Evolutionary conservation across 1,140 invertebrate species (phyloP), one percentile per base, ranked within the genome.

Genomic region (Aricia agestis): DNA sequence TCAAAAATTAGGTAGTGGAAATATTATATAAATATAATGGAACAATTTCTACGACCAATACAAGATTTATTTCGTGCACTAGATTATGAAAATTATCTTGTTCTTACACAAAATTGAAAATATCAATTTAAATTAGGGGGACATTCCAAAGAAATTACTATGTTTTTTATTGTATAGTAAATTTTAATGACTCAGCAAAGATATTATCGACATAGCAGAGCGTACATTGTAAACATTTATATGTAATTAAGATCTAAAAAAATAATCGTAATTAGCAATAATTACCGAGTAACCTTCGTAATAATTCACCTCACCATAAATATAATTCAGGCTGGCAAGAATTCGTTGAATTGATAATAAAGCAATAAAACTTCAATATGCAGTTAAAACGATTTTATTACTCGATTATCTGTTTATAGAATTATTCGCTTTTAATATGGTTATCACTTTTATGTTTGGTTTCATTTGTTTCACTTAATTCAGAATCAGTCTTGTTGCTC

Each of bases 261-360:
- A 63, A 25, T 19, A 63, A 63, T 52, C 13, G 45, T 19, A 63
- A 63, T 63, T 63, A 63, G 59, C 18, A 31, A 63, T 11, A 19
- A 63, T 63, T 63, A 63, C 59, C 18, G 59, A 19, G 5, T 19
- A 19, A 25, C 59, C 59, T 63, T 63, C 59, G 17, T 25, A 11
- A 63, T 19, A 63, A 63, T 63, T 63, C 18, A 63, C 17, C 59
- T 63, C 18, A 19, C 59, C 18, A 63, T 63, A 63, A 59, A 59
- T 59, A 59, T 59, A 59, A 59, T 59, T 59, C 58, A 19, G n/a
- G 17, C 18, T 59, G 58, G 18, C 58, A 59, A 7, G n/a, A 59
- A 18, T 59, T 19, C 58, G 58, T 59, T 59, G n/a, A 59, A 18
- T n/a, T 7, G 15, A 19, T 59, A 59, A 59, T 59, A 18, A 19